Evolutionary conservation across 2,888 invertebrate genomes (phyloP).

Genomic region (Platycnemis pennipes): DNA sequence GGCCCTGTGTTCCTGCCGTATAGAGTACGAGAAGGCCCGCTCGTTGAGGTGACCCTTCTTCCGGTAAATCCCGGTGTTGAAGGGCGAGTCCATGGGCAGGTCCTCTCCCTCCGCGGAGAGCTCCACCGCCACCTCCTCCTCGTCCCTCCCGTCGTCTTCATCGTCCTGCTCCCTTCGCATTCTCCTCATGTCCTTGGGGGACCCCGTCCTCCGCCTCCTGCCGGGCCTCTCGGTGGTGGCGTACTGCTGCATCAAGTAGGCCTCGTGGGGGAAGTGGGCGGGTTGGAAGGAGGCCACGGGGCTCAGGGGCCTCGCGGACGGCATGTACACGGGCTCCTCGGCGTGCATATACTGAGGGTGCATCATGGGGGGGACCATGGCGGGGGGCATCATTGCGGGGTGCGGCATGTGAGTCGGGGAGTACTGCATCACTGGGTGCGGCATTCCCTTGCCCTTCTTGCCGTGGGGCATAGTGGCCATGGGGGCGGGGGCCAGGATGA

Average conservation of each 20-base stretch:
- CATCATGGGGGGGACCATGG: slow-evolving; percentile 79
- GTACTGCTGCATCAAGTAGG: slow-evolving; percentile 82
- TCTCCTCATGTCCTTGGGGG: slow-evolving; percentile 74
- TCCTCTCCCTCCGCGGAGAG: slow-evolving; percentile 57
- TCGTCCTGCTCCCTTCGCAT: slow-evolving; percentile 72
- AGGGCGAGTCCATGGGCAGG: slow-evolving; percentile 80
- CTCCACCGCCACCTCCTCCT: slow-evolving; percentile 72
- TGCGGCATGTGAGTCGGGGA: slow-evolving; percentile 77
- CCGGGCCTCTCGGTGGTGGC: slow-evolving; percentile 81
- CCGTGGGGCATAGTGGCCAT: slow-evolving; percentile 74
- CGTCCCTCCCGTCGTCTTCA: slow-evolving; percentile 73
- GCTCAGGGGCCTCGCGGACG: slow-evolving; percentile 81
- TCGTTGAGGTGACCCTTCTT: slow-evolving; percentile 96
- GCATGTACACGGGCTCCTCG: slow-evolving; percentile 82
- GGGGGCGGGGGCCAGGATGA: slow-evolving; percentile 72
- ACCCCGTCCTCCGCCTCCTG: slow-evolving; percentile 75
- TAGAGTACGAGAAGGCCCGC: slow-evolving; percentile 95
- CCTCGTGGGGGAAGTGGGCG: slow-evolving; percentile 82
- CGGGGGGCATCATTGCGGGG: slow-evolving; percentile 78
- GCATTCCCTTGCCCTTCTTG: slow-evolving; percentile 71
- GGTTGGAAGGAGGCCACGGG: slow-evolving; percentile 84
- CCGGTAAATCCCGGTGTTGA: slow-evolving; percentile 92
- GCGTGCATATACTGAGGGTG: slow-evolving; percentile 74
- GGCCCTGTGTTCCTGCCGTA: slow-evolving; percentile 95
- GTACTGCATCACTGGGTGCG: slow-evolving; percentile 71